Evolutionary conservation across 2,113 vertebrate genomes (phyloP).

Genomic region (Cnemophilus loriae): DNA sequence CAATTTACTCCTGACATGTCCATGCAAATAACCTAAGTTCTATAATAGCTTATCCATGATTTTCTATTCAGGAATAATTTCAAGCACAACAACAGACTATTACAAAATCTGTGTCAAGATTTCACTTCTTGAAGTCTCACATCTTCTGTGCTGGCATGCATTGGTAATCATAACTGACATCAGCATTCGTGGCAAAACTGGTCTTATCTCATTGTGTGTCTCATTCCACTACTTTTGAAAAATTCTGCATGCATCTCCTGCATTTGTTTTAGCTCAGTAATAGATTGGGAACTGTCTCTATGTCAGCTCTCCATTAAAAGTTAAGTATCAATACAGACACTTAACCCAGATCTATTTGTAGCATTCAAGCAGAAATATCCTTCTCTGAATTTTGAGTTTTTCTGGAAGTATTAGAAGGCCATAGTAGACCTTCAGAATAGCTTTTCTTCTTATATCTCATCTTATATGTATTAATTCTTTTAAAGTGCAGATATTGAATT

Average conservation of each 20-base stretch:
- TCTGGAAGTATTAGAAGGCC: neutral
- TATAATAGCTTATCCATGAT: neutral
- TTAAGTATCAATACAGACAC: neutral
- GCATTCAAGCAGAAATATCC: neutral
- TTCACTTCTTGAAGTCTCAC: neutral
- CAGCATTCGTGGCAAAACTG: neutral
- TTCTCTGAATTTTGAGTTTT: neutral
- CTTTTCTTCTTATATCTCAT: neutral
- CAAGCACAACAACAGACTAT: neutral
- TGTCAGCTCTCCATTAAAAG: conserved; percentile 10
- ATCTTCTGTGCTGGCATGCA: neutral
- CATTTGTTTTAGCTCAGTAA: conserved; percentile 25
- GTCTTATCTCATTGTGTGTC: conserved; percentile 23
- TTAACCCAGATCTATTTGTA: neutral
- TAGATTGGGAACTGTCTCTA: conserved; percentile 5
- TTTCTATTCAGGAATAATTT: neutral
- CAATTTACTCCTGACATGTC: conserved; percentile 34
- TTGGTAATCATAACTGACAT: neutral
- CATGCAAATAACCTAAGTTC: neutral
- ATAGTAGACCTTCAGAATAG: neutral
- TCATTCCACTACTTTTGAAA: neutral
- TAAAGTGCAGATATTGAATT: neutral
- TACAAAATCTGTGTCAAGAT: neutral
- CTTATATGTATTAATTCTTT: neutral
- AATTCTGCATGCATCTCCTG: conserved; percentile 18